A percentile compares a stretch with the other conserved stretches of the same genome.
Conservation (phyloP, 2,797 vertebrate species). For the Eospalax fontanierii region DNA sequence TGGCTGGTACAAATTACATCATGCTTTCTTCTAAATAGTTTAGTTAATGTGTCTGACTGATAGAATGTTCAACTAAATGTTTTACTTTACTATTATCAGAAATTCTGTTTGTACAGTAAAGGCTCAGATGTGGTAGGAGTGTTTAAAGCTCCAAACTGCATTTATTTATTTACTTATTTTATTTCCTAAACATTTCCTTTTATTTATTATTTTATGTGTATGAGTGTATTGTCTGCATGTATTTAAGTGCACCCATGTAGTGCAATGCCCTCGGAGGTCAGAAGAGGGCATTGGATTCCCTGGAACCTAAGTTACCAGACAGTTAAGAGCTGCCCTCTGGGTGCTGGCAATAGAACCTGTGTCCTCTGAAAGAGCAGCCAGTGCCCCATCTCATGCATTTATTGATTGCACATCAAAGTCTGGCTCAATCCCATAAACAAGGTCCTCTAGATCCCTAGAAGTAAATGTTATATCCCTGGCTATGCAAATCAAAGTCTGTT, state of each 20-base stretch:
- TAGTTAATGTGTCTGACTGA: neutral
- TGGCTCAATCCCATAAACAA: neutral
- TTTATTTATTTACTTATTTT: too few species aligned
- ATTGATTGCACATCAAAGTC: neutral
- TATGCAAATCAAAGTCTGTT: neutral
- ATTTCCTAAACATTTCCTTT: too few species aligned
- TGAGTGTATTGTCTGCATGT: too few species aligned
- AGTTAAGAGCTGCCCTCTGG: too few species aligned
- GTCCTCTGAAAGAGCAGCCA: too few species aligned
- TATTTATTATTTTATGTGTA: too few species aligned
- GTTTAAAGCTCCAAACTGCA: neutral
- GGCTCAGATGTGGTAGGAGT: neutral
- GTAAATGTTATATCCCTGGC: neutral
- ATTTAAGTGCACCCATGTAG: too few species aligned
- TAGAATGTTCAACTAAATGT: neutral
- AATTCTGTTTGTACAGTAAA: slow-evolving; percentile 9
- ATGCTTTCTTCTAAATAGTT: neutral
- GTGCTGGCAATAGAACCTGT: too few species aligned
- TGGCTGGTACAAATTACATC: neutral
- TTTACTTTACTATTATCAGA: slow-evolving; percentile 26
- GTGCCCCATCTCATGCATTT: neutral
- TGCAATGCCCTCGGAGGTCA: too few species aligned
- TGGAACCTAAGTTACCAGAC: too few species aligned
- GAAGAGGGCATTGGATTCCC: too few species aligned
- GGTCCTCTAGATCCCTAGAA: neutral